phyloP scores from a whole-genome alignment of 1,140 invertebrate genomes.

The Ceratoteleas bidentatus region DNA sequence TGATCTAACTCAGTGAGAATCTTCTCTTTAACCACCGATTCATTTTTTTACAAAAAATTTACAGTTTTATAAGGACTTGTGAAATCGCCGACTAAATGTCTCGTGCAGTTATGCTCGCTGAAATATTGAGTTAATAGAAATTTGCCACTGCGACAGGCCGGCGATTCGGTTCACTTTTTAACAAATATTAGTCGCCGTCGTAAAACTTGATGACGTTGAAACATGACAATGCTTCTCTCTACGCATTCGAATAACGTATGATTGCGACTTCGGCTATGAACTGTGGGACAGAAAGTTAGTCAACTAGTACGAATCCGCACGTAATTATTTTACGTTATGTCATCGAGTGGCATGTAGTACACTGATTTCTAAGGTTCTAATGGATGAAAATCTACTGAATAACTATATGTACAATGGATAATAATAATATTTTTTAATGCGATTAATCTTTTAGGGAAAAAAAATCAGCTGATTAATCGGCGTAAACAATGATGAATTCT shows the following conservation, averaged over 20 bases:
- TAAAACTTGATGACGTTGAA: slow-evolving; percentile 3
- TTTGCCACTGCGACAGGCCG: slow-evolving; percentile 1
- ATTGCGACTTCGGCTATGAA: slow-evolving; percentile 1
- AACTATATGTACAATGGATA: no score
- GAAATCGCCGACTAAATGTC: background rate
- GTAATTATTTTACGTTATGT: background rate
- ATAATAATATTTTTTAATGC: no score
- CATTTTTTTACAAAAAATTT: slow-evolving; percentile 14
- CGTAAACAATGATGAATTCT: no score
- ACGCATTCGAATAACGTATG: background rate
- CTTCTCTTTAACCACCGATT: no score
- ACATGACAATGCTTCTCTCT: background rate
- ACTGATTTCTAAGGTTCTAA: background rate
- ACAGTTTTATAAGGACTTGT: slow-evolving; percentile 9
- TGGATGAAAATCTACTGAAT: background rate
- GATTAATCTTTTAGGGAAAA: no score
- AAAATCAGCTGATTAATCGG: no score
- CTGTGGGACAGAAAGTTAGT: background rate
- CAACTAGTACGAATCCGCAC: background rate
- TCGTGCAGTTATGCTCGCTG: background rate
- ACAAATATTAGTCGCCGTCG: slow-evolving; percentile 6
- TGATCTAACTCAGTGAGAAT: background rate
- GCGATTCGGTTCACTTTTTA: background rate
- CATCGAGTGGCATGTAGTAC: no score
- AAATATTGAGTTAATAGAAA: slow-evolving; percentile 8